Percentiles rank a stretch among this genome's conserved stretches.
phyloP scores from a whole-genome alignment of 2,797 vertebrate species.

The Danionella dracula region DNA sequence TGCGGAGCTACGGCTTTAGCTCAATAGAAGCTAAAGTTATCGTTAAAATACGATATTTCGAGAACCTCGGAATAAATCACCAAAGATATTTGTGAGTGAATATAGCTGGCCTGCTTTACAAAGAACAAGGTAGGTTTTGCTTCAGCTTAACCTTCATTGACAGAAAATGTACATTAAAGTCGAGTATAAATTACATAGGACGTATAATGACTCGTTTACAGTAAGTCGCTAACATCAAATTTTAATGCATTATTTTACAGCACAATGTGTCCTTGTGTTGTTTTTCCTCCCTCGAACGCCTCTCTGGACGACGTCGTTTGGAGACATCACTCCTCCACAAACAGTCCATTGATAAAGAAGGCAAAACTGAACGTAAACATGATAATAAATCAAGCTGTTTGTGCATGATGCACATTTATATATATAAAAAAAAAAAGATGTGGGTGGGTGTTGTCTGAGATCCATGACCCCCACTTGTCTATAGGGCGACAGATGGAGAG shows the following conservation, averaged over 20 bases:
- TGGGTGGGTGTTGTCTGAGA: not conserved
- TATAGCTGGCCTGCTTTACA: too few species aligned
- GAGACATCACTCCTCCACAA: not conserved
- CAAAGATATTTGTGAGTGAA: not conserved
- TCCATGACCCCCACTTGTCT: not conserved
- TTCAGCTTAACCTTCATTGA: too few species aligned
- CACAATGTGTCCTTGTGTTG: too few species aligned
- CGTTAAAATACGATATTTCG: not conserved
- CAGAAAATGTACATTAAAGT: too few species aligned
- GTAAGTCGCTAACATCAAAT: too few species aligned
- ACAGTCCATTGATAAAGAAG: not conserved
- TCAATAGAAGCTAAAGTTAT: not conserved
- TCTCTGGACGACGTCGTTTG: not conserved
- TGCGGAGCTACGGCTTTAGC: not conserved
- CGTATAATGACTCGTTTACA: too few species aligned
- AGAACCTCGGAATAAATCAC: not conserved
- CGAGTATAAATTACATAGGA: too few species aligned
- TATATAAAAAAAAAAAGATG: not conserved
- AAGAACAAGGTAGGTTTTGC: not conserved
- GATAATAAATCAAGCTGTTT: not conserved
- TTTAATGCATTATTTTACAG: too few species aligned
- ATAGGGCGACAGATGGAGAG: conserved; percentile 8
- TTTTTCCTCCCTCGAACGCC: too few species aligned
- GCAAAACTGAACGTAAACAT: not conserved
- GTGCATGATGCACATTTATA: not conserved